phyloP scores from a whole-genome alignment of 2,797 vertebrate species.

The Macropus fuliginosus region DNA sequence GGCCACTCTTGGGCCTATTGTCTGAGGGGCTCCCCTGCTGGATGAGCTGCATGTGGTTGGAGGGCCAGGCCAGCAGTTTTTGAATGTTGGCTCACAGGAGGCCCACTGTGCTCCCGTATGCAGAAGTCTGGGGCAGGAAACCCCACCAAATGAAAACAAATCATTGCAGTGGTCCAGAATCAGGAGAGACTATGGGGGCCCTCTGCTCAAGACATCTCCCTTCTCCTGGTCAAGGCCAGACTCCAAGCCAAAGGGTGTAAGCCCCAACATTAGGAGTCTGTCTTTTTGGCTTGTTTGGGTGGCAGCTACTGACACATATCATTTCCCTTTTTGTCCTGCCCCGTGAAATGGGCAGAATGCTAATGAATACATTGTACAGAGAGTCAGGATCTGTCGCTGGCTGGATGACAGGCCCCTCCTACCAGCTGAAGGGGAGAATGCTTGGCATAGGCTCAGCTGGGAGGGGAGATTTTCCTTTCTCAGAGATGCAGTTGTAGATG shows the following conservation, averaged over 20 bases:
- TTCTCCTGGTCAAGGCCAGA: background rate
- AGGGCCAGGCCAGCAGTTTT: background rate
- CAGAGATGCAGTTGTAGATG: background rate
- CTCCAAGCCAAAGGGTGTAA: background rate
- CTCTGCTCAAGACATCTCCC: background rate
- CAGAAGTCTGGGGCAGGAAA: background rate
- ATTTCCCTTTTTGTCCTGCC: background rate
- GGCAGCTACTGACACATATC: constrained; percentile 18
- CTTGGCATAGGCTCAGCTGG: background rate
- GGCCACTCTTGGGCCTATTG: background rate
- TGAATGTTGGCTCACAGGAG: background rate
- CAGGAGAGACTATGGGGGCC: background rate
- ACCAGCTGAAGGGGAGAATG: background rate
- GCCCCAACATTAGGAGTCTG: background rate
- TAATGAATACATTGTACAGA: background rate
- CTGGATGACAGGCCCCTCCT: background rate
- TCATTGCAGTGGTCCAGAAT: background rate
- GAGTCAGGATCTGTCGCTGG: background rate
- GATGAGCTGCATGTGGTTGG: background rate
- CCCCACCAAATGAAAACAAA: constrained; percentile 4
- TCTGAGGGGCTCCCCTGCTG: background rate
- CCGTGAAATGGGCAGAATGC: constrained; percentile 39
- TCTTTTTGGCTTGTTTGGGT: constrained; percentile 21
- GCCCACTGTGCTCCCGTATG: background rate
- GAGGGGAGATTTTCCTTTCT: background rate